A percentile compares a stretch with the other conserved stretches of the same genome.
These are phyloP conservation scores for Toxostoma redivivum DNA, from an alignment of 2,113 vertebrate genomes.

Conservation along the genomic window DNA sequence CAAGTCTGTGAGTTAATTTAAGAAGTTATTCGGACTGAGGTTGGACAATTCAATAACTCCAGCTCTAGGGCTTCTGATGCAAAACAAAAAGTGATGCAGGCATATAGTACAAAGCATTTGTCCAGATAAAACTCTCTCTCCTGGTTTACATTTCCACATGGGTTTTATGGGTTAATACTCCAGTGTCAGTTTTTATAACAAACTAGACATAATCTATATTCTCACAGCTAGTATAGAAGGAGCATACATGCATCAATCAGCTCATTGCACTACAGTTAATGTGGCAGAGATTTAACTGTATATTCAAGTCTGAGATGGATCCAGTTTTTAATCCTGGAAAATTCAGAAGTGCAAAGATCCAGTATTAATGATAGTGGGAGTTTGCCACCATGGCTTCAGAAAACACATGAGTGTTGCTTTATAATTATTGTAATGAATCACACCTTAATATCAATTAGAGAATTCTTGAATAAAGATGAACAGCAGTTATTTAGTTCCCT, in stretches of 20 bases:
- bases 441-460: neutral
- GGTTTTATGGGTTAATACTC: neutral
- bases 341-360: neutral
- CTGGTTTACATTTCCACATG: neutral
- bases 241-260: neutral
- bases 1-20: neutral
- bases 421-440: neutral
- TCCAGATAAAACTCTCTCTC: neutral
- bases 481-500: neutral
- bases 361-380: neutral
- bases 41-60: neutral
- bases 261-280: neutral
- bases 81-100: neutral
- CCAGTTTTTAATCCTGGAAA: neutral
- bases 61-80: neutral
- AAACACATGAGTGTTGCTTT: neutral
- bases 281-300: neutral
- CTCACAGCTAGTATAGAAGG: neutral
- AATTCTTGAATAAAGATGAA: neutral
- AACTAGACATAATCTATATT: neutral
- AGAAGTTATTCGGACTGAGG: neutral
- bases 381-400: neutral
- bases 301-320: neutral
- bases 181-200: neutral
- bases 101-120: neutral